A percentile compares a stretch with the other conserved stretches of the same genome.
phyloP scores from a whole-genome alignment of 2,888 invertebrate genomes.

The Petrolisthes manimaculis region DNA sequence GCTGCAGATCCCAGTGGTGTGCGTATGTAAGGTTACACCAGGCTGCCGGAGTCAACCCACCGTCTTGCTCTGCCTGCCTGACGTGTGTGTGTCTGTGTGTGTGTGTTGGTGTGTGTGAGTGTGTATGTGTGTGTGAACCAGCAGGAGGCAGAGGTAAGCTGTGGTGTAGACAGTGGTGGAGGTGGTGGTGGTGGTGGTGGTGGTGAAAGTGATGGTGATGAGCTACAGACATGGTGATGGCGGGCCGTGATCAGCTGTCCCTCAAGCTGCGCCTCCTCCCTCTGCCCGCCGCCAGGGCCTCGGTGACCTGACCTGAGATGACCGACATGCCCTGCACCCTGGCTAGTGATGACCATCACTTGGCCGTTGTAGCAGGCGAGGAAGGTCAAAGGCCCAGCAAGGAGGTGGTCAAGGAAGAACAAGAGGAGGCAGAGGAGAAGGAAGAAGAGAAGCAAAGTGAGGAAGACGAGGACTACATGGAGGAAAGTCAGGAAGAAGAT shows the following conservation, averaged over 20 bases:
- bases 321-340: slow-evolving; percentile 47
- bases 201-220: slow-evolving; percentile 27
- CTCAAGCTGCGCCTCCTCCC: slow-evolving; percentile 46
- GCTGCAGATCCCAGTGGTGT: neutral
- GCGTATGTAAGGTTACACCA: neutral
- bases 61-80: neutral
- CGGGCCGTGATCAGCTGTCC: slow-evolving; percentile 46
- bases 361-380: neutral
- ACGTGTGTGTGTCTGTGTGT: neutral
- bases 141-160: slow-evolving; percentile 4
- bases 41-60: neutral
- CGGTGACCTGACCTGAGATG: slow-evolving; percentile 60
- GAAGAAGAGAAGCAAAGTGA: slow-evolving; percentile 40
- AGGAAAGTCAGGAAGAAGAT: slow-evolving; percentile 6
- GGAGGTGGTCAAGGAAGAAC: slow-evolving; percentile 22
- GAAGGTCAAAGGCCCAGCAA: slow-evolving; percentile 21
- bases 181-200: neutral
- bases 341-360: slow-evolving; percentile 34
- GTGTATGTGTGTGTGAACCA: no score
- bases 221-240: slow-evolving; percentile 38
- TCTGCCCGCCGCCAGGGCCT: slow-evolving; percentile 49
- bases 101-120: neutral
- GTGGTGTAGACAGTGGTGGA: neutral
- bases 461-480: slow-evolving; percentile 10
- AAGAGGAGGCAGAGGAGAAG: slow-evolving; percentile 12